Evolutionary conservation across 23 tunicate genomes (phyloP).

Genomic region (Halocynthia roretzi): DNA sequence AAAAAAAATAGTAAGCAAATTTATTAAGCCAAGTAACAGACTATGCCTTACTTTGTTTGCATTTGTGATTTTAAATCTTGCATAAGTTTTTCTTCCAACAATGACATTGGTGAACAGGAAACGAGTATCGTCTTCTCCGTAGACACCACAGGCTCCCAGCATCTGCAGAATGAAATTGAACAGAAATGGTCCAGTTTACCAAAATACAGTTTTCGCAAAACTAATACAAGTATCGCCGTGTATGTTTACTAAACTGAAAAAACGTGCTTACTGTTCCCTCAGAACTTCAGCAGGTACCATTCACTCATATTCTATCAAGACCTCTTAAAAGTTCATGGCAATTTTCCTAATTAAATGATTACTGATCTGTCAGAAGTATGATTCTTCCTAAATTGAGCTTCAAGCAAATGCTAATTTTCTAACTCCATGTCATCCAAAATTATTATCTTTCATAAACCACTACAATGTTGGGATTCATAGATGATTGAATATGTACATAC

Average conservation of each 20-base stretch:
- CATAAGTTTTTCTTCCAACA: conserved; percentile 71
- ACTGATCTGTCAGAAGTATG: no score
- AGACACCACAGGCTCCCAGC: conserved; percentile 68
- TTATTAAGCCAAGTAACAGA: neutral
- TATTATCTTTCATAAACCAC: no score
- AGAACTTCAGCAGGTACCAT: neutral
- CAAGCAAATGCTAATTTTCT: no score
- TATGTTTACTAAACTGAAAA: neutral
- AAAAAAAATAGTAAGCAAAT: neutral
- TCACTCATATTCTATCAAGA: no score
- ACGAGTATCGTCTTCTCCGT: conserved; percentile 73
- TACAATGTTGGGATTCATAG: no score
- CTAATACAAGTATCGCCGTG: neutral
- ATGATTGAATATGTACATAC: no score
- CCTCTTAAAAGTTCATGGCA: no score
- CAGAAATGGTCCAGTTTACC: neutral
- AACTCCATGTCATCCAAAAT: no score
- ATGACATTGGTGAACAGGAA: conserved; percentile 83
- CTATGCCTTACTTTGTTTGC: conserved; percentile 48
- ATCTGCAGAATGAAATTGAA: conserved; percentile 20
- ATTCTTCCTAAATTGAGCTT: no score
- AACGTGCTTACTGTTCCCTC: neutral
- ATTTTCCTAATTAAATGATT: no score
- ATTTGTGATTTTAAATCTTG: conserved; percentile 82
- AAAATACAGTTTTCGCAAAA: neutral